phyloP scores from a whole-genome alignment of 2,113 vertebrate species.

The Callithrix jacchus region DNA sequence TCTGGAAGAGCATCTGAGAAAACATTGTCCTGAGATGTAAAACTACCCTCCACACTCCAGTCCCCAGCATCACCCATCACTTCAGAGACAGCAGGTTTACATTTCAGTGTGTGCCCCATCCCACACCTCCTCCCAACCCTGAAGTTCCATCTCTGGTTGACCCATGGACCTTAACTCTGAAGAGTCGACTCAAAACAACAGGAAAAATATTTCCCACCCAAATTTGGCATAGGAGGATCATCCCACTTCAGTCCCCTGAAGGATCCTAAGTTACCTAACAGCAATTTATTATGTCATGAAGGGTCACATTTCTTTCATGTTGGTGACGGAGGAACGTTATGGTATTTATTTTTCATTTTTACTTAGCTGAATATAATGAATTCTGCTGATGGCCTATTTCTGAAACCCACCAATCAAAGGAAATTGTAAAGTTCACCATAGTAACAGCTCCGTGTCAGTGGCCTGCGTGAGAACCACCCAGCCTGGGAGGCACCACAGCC shows the following conservation, averaged over 20 bases:
- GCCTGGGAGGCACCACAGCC: not conserved
- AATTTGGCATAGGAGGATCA: conserved; percentile 33
- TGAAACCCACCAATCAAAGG: conserved; percentile 57
- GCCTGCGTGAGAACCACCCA: conserved; percentile 46
- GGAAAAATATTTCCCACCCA: not conserved
- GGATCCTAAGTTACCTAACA: not conserved
- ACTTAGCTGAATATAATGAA: conserved; percentile 64
- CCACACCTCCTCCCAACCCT: not conserved
- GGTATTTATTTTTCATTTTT: conserved; percentile 59
- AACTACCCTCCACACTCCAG: not conserved
- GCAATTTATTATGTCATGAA: conserved; percentile 49
- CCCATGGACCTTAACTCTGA: not conserved
- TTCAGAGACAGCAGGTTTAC: not conserved
- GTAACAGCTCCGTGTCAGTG: conserved; percentile 59
- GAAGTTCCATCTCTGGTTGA: not conserved
- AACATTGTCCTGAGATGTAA: not conserved
- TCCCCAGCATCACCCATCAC: not conserved
- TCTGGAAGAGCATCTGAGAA: not conserved
- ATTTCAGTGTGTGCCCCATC: not conserved
- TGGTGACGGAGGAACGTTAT: not conserved
- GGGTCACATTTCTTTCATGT: conserved; percentile 48
- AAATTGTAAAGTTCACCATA: conserved; percentile 71
- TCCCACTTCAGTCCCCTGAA: not conserved
- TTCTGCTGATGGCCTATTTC: conserved; percentile 69
- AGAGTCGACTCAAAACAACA: not conserved